Base-by-base conservation (phyloP, 2,113 vertebrate species). In the Grallaria varia region DNA sequence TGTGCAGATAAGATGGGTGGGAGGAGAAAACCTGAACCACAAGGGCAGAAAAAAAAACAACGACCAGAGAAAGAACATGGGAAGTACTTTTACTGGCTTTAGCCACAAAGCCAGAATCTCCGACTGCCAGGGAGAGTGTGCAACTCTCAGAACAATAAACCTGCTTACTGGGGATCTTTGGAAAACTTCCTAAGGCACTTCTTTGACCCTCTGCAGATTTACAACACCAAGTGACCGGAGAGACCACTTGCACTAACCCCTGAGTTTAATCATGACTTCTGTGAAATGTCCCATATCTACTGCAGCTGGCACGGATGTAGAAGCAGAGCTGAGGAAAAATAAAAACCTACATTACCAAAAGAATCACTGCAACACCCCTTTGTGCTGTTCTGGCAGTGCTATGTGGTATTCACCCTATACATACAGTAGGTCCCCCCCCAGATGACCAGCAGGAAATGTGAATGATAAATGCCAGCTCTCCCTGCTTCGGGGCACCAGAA, bases 331-430 rank as follows among this genome's bases (percentile, higher is more conserved):
- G 91, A 80, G 28, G 20, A 76, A 87, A 62, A 2, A 12, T 2
- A 8, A 58, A 94, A 76, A 53, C 33, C 23, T 3, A 1, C 44
- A 37, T 14, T 37, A n/a, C 24, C 28, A 56, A 39, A 81, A 72
- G 17, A 75, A 82, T n/a, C 13, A 67, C 8, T 21, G 8, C 42
- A 63, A 28, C 0, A 0, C 1, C 3, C 2, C 67, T 89, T 56
- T 40, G 10, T 62, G 15, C 15, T 64, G 2, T 55, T 92, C 49
- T 66, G n/a, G 79, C 15, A n/a, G 14, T 31, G 14, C 8, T 59
- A 1, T 3, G 2, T 66, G 52, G 9, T 59, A 42, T 10, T 62
- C 27, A 31, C 21, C 3, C 59, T 7, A 37, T 4, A 89, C 19
- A 62, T 25, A 62, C 1, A 45, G 31, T 28, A 56, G 9, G 1